Evolutionary conservation across 2,113 vertebrate genomes (phyloP), one percentile per base, ranked within the genome.

Genomic region (Boleophthalmus pectinirostris): DNA sequence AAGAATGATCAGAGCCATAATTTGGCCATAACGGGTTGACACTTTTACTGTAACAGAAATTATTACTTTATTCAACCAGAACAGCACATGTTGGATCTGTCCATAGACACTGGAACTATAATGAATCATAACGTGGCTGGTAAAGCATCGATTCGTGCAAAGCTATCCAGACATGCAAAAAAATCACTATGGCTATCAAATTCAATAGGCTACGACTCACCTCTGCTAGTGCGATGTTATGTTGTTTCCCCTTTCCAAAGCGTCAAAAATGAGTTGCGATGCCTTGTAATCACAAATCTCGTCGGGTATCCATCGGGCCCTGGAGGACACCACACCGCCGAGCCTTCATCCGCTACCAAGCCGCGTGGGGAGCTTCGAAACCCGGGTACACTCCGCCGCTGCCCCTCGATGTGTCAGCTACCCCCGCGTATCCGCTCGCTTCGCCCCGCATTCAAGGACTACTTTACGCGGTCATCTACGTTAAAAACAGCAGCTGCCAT

Each of bases 221-320:
- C 86, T 80, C 58, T 12, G 25, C 20, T 67, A 0, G 0, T 0
- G 56, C 56, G 56, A 23, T 0, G 65, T n/a, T 46, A 10, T 33
- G 7, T 66, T 29, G 25, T 2, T 3, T 0, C 38, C 5, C 16
- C 46, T 0, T 35, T n/a, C 49, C 49, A n/a, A 53, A n/a, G 49
- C 49, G 49, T 53, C 49, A n/a, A n/a, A 53, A 53, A 53, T 8
- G 49, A 53, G 18, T 51, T 2, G 11, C n/a, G 24, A 0, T 56
- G 0, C 11, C 70, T 20, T 9, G n/a, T 33, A 11, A 70, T 82
- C 77, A 79, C 66, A 75, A 79, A 69, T 73, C 78, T 76, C 72
- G 73, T 65, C 73, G 68, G 74, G 70, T 21, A 29, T 78, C 68
- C 80, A 29, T 33, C 23, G 60, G 76, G 88, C 86, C 86, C 84